A percentile compares a stretch with the other conserved stretches of the same genome.
These are phyloP conservation scores for Aselliscus stoliczkanus DNA, from an alignment of 2,797 vertebrate genomes.

Conservation along the genomic window DNA sequence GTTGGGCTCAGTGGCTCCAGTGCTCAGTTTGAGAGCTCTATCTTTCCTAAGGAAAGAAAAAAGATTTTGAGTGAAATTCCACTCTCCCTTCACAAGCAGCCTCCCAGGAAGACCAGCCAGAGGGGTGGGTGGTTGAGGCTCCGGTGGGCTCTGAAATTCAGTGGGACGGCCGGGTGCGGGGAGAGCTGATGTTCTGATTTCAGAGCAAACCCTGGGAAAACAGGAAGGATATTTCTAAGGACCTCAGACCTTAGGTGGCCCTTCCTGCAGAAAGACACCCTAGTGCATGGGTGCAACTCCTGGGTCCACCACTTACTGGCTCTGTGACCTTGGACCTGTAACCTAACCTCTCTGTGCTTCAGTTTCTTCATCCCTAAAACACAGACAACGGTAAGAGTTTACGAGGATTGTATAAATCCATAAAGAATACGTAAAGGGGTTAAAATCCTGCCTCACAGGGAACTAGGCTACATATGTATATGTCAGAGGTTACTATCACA, in stretches of 20 bases:
- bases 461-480: background rate
- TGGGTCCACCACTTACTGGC: background rate
- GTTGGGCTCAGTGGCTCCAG: background rate
- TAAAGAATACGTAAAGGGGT: background rate
- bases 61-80: background rate
- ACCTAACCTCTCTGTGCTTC: background rate
- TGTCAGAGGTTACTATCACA: background rate
- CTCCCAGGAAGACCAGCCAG: accelerated
- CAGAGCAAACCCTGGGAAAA: background rate
- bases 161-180: background rate
- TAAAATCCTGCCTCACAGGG: background rate
- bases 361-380: background rate
- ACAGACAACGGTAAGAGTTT: background rate
- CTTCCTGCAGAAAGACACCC: background rate
- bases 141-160: background rate
- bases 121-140: background rate
- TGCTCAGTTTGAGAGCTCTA: background rate
- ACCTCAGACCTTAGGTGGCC: background rate
- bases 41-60: constrained; percentile 17
- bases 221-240: background rate
- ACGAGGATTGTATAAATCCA: background rate
- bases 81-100: background rate
- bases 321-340: background rate
- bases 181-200: background rate
- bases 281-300: background rate